Conservation (phyloP, 2,797 vertebrate species). For the Todus mexicanus region DNA sequence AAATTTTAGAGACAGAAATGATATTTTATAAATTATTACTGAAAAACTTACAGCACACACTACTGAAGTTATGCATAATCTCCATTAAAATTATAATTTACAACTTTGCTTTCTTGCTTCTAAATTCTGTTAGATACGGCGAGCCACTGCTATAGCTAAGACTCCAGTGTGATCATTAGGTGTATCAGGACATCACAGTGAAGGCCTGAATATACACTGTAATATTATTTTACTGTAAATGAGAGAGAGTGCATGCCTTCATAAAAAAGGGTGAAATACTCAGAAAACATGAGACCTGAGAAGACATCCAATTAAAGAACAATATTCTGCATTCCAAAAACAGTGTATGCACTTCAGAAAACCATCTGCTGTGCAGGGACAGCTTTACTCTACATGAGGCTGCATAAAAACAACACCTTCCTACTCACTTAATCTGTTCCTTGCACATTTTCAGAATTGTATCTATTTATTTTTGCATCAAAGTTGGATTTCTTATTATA, state of each 20-base stretch:
- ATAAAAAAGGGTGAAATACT: neutral
- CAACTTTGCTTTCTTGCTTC: neutral
- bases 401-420: slow-evolving; percentile 30
- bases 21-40: neutral
- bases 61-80: neutral
- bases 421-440: slow-evolving; percentile 59
- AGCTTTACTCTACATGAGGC: slow-evolving; percentile 28
- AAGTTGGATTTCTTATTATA: slow-evolving; percentile 35
- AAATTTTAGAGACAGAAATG: neutral
- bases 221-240: neutral
- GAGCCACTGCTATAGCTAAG: neutral
- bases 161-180: neutral
- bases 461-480: slow-evolving; percentile 21
- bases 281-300: neutral
- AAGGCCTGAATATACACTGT: neutral
- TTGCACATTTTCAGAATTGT: neutral
- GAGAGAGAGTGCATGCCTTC: neutral
- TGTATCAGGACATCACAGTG: neutral
- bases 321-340: slow-evolving; percentile 10
- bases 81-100: neutral
- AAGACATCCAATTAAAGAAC: neutral
- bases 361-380: slow-evolving; percentile 45
- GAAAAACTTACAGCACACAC: too few relatives aligned
- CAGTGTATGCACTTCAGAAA: slow-evolving; percentile 22
- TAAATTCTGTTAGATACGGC: neutral